Evolutionary conservation across 2,888 invertebrate genomes (phyloP).

Genomic region (Nesidiocoris tenuis): DNA sequence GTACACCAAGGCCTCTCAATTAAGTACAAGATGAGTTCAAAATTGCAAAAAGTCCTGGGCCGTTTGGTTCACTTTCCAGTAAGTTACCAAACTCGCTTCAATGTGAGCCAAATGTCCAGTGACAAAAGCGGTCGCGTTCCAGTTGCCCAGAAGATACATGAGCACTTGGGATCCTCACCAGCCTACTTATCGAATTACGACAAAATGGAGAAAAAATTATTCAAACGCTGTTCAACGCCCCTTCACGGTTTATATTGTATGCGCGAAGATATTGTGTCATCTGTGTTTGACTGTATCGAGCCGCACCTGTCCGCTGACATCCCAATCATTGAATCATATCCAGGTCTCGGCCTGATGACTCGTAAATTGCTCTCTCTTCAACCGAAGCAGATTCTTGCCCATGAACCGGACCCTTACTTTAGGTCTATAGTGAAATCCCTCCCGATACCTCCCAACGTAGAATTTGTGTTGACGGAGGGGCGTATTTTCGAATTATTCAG

Average conservation of each 20-base stretch:
- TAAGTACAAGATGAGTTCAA: constrained; percentile 8
- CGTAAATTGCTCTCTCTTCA: constrained; percentile 21
- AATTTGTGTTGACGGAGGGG: too few species aligned
- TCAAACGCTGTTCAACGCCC: neutral
- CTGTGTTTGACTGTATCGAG: constrained; percentile 26
- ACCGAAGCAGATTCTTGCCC: constrained; percentile 14
- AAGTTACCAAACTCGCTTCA: neutral
- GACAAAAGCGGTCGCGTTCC: neutral
- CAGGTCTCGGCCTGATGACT: constrained; percentile 46
- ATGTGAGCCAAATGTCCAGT: neutral
- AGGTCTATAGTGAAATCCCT: neutral
- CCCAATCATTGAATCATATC: constrained; percentile 42
- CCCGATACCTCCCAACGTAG: neutral
- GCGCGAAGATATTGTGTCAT: constrained; percentile 32
- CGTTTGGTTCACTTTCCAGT: neutral
- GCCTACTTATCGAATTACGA: neutral
- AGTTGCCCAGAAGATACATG: neutral
- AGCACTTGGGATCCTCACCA: constrained; percentile 1
- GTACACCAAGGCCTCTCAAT: constrained; percentile 53
- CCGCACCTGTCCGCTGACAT: constrained; percentile 1
- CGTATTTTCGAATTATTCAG: too few species aligned
- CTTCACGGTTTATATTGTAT: constrained; percentile 32
- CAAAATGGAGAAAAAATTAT: constrained; percentile 13
- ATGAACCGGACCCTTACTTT: constrained; percentile 43
- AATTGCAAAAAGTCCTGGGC: neutral